Base-by-base conservation (phyloP, 2,113 vertebrate genomes). In the Peromyscus maniculatus region DNA sequence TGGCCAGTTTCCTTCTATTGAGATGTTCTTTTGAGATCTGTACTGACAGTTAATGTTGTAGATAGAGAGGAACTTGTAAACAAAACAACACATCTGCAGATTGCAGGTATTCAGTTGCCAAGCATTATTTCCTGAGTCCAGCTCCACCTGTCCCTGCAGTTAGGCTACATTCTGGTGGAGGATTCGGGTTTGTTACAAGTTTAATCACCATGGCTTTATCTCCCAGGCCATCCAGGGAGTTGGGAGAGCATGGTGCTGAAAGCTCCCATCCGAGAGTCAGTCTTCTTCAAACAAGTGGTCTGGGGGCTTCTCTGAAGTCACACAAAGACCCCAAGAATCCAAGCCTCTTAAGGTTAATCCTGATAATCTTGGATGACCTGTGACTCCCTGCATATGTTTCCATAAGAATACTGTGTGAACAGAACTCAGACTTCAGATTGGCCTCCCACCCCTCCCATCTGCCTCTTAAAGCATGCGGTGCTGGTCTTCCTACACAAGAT, bases 1-100 rank as follows among this genome's bases (percentile, higher is more conserved):
- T 69, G 64, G 46, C 57, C 92, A 84, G 84, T 72, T 93, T 93
- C 77, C 71, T 94, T 93, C 90, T 90, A 87, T 87, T 77, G 62
- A 91, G 72, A 82, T 22, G 86, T 26, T 88, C 91, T 84, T 93
- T 89, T 92, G 84, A 96, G 52, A 52, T 71, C 36, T 72, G 2
- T 28, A 55, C 46, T 87, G 66, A 95, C 57, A 84, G 93, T 43
- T 92, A 84, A 77, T 62, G 43, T 39, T 79, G 26, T 74, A 69
- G 88, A 12, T 87, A 28, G 71, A 94, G 96, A 93, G 52, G 72
- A 15, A 83, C 77, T 64, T 87, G 31, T 21, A 82, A 97, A 91
- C 15, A 33, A 12, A 72, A 69, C 39, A 72, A 69, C 39, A 3
- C 72, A 83, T 71, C 80, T 66, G 82, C n/a, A 96, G 72, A 96